phyloP scores from a whole-genome alignment of 2,888 invertebrate species.

The Acanthopleura granulata region DNA sequence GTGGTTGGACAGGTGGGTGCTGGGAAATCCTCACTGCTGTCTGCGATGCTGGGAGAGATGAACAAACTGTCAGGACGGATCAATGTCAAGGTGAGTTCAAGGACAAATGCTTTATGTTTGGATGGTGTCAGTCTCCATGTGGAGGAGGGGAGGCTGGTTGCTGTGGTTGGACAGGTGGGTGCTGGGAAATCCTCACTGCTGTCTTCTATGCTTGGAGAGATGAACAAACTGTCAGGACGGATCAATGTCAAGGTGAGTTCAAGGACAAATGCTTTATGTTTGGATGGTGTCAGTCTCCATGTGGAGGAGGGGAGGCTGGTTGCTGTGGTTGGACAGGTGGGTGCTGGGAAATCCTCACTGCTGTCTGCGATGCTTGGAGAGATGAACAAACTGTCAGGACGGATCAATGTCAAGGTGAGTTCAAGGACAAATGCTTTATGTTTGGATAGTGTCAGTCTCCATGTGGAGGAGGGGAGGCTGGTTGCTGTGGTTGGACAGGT shows the following conservation, averaged over 20 bases:
- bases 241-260: constrained; percentile 15
- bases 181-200: constrained; percentile 11
- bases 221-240: neutral
- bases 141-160: too few species aligned
- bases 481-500: constrained; percentile 12
- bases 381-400: constrained; percentile 6
- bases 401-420: constrained; percentile 22
- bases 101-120: too few species aligned
- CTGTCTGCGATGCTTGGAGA: constrained; percentile 18
- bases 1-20: constrained; percentile 65
- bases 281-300: too few species aligned
- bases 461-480: neutral
- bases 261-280: too few species aligned
- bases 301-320: too few species aligned
- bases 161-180: constrained; percentile 12
- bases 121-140: too few species aligned
- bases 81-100: constrained; percentile 56
- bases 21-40: constrained; percentile 65
- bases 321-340: constrained; percentile 11
- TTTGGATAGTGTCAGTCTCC: neutral
- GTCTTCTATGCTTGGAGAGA: constrained; percentile 7
- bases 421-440: too few species aligned
- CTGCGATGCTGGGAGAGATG: constrained; percentile 67
- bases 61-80: constrained; percentile 58
- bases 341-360: constrained; percentile 10